Conservation (phyloP, 2,797 vertebrate genomes). For the Gephyroberyx darwinii region DNA sequence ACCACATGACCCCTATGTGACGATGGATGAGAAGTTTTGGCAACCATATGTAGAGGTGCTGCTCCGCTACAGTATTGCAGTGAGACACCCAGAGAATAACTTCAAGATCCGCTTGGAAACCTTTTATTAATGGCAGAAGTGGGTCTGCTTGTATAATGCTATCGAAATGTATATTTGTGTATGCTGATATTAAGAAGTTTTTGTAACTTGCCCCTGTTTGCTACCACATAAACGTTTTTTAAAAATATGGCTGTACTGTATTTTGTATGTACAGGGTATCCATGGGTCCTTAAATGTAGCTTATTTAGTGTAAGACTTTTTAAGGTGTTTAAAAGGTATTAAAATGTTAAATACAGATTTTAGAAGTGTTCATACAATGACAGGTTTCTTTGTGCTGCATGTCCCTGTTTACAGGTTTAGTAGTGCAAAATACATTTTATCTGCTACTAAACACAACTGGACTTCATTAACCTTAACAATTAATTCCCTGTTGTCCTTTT, state of each 20-base stretch:
- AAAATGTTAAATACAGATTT: too few species aligned
- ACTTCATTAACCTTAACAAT: too few species aligned
- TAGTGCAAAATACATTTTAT: too few species aligned
- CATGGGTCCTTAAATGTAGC: too few species aligned
- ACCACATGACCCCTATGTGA: slow-evolving; percentile 92
- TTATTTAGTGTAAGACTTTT: too few species aligned
- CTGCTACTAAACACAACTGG: too few species aligned
- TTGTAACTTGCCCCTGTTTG: not conserved
- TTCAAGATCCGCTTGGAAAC: slow-evolving; percentile 88
- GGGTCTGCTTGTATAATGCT: slow-evolving; percentile 18
- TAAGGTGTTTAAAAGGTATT: too few species aligned
- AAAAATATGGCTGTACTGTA: not conserved
- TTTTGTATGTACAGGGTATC: not conserved
- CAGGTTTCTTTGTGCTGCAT: too few species aligned
- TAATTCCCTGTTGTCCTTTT: too few species aligned
- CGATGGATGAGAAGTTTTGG: slow-evolving; percentile 86
- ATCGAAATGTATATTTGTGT: slow-evolving; percentile 24
- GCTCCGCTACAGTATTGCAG: slow-evolving; percentile 86
- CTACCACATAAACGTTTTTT: not conserved
- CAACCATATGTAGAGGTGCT: slow-evolving; percentile 92
- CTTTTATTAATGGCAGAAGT: slow-evolving; percentile 73
- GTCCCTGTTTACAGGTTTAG: too few species aligned
- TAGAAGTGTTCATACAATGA: too few species aligned
- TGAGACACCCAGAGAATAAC: slow-evolving; percentile 91
- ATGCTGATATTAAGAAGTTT: slow-evolving; percentile 4